These are phyloP conservation scores for Caenorhabditis imperialis DNA, from an alignment of 2,888 invertebrate species.

Conservation along the genomic window DNA sequence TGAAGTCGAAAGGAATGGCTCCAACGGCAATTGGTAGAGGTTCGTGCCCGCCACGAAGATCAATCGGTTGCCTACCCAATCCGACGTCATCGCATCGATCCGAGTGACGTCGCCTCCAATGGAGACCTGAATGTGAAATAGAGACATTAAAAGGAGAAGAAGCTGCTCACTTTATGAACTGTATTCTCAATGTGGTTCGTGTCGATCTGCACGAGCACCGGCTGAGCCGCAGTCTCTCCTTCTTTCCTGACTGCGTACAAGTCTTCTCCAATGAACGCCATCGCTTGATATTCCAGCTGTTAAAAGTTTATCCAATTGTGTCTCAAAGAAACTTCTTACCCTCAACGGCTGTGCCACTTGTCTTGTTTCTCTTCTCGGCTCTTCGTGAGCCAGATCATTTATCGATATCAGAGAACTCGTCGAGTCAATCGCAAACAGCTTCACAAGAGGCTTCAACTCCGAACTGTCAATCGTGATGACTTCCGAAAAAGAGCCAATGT, in stretches of 20 bases:
- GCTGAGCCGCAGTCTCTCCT: slow-evolving; percentile 68
- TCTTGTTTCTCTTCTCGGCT: slow-evolving; percentile 51
- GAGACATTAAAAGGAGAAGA: background rate
- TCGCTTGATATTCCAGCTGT: slow-evolving; percentile 69
- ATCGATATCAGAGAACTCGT: slow-evolving; percentile 71
- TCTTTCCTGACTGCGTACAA: slow-evolving; percentile 75
- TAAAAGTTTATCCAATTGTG: background rate
- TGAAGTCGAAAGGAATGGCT: slow-evolving; percentile 70
- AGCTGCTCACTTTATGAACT: slow-evolving; percentile 62
- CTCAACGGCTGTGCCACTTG: slow-evolving; percentile 45
- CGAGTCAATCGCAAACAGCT: slow-evolving; percentile 77
- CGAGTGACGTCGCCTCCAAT: slow-evolving; percentile 68
- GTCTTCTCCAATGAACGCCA: slow-evolving; percentile 75
- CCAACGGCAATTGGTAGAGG: slow-evolving; percentile 69
- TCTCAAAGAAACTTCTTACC: background rate
- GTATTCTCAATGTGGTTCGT: slow-evolving; percentile 67
- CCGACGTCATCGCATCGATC: slow-evolving; percentile 76
- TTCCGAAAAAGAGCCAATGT: slow-evolving; percentile 71
- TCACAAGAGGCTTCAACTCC: slow-evolving; percentile 74
- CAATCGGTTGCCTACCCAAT: slow-evolving; percentile 77
- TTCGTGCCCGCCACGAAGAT: slow-evolving; percentile 67
- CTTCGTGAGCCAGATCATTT: slow-evolving; percentile 67
- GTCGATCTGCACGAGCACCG: slow-evolving; percentile 73
- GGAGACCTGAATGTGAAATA: slow-evolving; percentile 57
- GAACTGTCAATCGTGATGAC: slow-evolving; percentile 74